A percentile compares a stretch with the other conserved stretches of the same genome.
Evolutionary conservation across 2,888 invertebrate species (phyloP).

Genomic region (Polia nebulosa): DNA sequence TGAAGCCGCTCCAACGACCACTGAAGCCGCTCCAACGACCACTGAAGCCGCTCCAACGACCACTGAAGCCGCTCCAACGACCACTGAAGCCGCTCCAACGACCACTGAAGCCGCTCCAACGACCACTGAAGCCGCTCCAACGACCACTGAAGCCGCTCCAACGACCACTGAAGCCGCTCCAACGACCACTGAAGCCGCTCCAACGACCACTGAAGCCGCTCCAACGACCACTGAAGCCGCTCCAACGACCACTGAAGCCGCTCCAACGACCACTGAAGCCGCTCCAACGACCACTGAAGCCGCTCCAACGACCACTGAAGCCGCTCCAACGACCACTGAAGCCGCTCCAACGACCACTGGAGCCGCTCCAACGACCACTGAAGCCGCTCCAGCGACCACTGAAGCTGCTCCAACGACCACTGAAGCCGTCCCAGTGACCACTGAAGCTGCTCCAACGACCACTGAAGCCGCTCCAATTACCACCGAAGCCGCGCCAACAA

Average conservation of each 20-base stretch:
- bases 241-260: no score
- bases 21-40: slow-evolving; percentile 32
- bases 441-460: background rate
- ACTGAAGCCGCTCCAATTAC: background rate
- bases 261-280: no score
- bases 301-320: no score
- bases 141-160: no score
- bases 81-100: background rate
- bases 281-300: no score
- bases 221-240: no score
- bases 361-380: background rate
- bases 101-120: no score
- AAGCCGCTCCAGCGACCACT: background rate
- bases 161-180: no score
- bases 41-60: slow-evolving; percentile 10
- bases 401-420: background rate
- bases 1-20: background rate
- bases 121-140: no score
- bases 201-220: no score
- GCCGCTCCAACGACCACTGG: background rate
- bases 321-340: background rate
- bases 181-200: no score
- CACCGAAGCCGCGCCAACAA: background rate
- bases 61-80: slow-evolving; percentile 2
- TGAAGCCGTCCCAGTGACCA: background rate